Evolutionary conservation across 2,888 invertebrate species (phyloP), one percentile per base, ranked within the genome.

Genomic region (Sphaerophoria rueppellii): DNA sequence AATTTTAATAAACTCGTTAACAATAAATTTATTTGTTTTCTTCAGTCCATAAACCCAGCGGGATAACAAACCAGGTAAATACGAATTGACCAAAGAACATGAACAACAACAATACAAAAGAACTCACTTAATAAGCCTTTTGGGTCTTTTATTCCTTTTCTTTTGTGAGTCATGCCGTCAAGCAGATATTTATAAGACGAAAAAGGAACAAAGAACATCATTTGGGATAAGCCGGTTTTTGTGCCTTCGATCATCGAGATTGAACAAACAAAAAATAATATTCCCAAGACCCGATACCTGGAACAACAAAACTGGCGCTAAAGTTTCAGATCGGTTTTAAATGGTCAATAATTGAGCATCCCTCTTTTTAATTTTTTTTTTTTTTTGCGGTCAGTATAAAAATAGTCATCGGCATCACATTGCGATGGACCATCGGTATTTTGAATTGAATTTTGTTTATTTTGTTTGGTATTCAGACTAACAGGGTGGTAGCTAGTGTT

Each of bases 211-310:
- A 83, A 80, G 72, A 55, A 60, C 55, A 67, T 54, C 52, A 2
- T 65, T 60, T 71, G 75, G 65, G 75, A 75, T 83, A 83, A 83
- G 79, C 83, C 83, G 79, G 83, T 83, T 83, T 82, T 65, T 75
- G 57, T 83, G 72, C 69, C 67, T 65, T 24, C 32, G 67, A 75
- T 75, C 60, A 72, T 71, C 55, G 55, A 67, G 79, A 69, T 34
- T 43, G 43, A 32, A 69, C 43, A 11, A 14, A 37, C 40, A 70
- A 70, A 14, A 40, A 58, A 60, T 58, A 72, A 58, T 34, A 67
- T 52, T 54, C 32, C 40, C 40, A 37, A 24, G 48, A 55, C 43
- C 52, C 35, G 2, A 6, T 82, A 73, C 73, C 75, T 76, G 80
- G 40, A 57, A 74, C 54, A 57, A 74, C 54, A 76, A 76, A 79